A percentile compares a stretch with the other conserved stretches of the same genome.
These are phyloP conservation scores for Aphaenogaster floridana DNA, from an alignment of 1,140 invertebrate species.

Conservation along the genomic window DNA sequence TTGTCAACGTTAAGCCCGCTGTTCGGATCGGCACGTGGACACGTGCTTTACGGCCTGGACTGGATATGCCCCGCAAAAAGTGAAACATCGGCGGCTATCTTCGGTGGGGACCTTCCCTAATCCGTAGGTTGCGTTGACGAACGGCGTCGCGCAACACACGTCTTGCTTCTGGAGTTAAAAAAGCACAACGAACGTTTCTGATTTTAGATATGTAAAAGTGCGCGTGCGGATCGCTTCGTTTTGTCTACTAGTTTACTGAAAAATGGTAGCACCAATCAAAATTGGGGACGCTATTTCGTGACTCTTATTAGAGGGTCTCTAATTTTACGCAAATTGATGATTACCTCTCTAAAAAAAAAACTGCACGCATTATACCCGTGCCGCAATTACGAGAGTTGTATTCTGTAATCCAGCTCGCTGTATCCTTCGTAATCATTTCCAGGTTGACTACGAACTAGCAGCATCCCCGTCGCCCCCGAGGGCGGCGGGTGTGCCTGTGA, in stretches of 20 bases:
- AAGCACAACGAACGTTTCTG: not conserved
- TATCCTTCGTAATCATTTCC: constrained; percentile 45
- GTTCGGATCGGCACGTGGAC: constrained; percentile 19
- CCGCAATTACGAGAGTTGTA: not conserved
- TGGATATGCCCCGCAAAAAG: not conserved
- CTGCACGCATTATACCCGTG: not conserved
- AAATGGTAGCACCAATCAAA: too few relatives aligned
- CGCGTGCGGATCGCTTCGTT: not conserved
- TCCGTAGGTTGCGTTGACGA: not conserved
- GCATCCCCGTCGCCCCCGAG: not conserved
- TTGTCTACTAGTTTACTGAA: too few relatives aligned
- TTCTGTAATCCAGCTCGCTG: not conserved
- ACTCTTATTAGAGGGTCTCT: too few relatives aligned
- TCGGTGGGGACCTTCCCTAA: not conserved
- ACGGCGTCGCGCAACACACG: not conserved
- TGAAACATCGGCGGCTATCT: constrained; percentile 12
- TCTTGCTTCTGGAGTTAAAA: not conserved
- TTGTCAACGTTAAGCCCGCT: constrained; percentile 51
- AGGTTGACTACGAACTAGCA: constrained; percentile 39
- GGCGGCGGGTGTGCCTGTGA: not conserved
- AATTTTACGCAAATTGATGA: not conserved
- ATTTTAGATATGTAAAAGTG: not conserved
- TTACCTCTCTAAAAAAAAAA: not conserved
- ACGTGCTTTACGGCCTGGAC: not conserved
- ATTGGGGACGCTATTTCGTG: too few relatives aligned